Evolutionary conservation across 2,113 vertebrate species (phyloP).

Genomic region (Deroptyus accipitrinus): DNA sequence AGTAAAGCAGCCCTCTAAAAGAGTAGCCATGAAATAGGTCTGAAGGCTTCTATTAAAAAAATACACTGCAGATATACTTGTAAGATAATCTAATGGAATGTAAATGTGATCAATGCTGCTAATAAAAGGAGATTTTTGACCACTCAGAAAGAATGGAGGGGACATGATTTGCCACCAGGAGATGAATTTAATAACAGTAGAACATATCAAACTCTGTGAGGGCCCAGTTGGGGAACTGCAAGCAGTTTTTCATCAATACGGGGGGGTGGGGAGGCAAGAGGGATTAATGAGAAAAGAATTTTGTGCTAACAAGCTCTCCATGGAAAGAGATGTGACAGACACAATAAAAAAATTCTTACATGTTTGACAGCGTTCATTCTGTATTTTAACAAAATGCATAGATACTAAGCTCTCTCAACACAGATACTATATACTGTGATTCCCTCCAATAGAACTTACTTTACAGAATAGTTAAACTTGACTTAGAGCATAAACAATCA

Average conservation of each 20-base stretch:
- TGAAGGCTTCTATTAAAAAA: background rate
- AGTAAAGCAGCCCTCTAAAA: background rate
- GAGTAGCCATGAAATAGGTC: background rate
- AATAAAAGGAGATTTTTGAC: constrained; percentile 26
- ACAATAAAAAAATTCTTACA: background rate
- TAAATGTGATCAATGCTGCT: background rate
- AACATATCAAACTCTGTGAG: constrained; percentile 42
- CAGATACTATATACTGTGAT: background rate
- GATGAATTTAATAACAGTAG: constrained; percentile 45
- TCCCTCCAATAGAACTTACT: background rate
- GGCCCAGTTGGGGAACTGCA: background rate
- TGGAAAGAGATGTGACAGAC: background rate
- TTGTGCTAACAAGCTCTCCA: constrained; percentile 5
- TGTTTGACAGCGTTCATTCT: background rate
- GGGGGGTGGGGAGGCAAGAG: background rate
- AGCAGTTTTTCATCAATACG: constrained; percentile 40
- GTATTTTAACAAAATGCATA: background rate
- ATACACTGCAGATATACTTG: background rate
- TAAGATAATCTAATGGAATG: background rate
- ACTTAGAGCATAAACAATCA: background rate
- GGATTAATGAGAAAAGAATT: constrained; percentile 57
- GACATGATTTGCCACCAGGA: constrained; percentile 39
- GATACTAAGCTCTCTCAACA: background rate
- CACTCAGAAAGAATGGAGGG: constrained; percentile 1
- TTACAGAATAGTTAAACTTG: background rate